These are phyloP conservation scores for Macrophya annulata DNA, from an alignment of 2,888 invertebrate species.

Conservation along the genomic window DNA sequence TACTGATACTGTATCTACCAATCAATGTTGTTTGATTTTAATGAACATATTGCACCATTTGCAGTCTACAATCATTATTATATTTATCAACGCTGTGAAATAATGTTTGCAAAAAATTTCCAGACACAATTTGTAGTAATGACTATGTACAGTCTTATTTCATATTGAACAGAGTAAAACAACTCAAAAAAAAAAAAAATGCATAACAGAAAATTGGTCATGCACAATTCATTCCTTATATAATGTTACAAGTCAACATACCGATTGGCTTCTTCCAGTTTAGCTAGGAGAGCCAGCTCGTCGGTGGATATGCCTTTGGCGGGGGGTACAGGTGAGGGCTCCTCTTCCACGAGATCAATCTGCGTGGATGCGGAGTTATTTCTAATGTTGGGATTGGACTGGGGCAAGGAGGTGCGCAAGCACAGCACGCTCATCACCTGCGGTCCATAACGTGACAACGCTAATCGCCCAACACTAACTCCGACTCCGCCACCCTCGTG, in stretches of 20 bases:
- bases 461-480: slow-evolving; percentile 55
- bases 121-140: neutral
- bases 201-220: neutral
- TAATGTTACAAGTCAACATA: slow-evolving; percentile 65
- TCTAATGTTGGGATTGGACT: slow-evolving; percentile 59
- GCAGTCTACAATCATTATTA: neutral
- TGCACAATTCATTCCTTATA: neutral
- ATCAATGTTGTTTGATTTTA: slow-evolving; percentile 9
- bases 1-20: slow-evolving; percentile 15
- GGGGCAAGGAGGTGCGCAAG: slow-evolving; percentile 65
- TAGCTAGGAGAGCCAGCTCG: slow-evolving; percentile 95
- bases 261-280: slow-evolving; percentile 97
- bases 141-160: slow-evolving; percentile 2
- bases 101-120: neutral
- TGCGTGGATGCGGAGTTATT: slow-evolving; percentile 61
- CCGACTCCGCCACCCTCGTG: slow-evolving; percentile 55
- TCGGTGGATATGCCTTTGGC: slow-evolving; percentile 81
- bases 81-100: neutral
- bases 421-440: slow-evolving; percentile 75
- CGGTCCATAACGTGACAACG: slow-evolving; percentile 68
- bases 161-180: neutral
- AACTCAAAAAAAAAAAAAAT: neutral
- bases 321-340: slow-evolving; percentile 60
- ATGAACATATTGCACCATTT: neutral
- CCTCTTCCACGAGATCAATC: slow-evolving; percentile 63